Percentiles rank a stretch among this genome's conserved stretches.
Evolutionary conservation across 2,113 vertebrate genomes (phyloP).

Genomic region (Leucopsar rothschildi): DNA sequence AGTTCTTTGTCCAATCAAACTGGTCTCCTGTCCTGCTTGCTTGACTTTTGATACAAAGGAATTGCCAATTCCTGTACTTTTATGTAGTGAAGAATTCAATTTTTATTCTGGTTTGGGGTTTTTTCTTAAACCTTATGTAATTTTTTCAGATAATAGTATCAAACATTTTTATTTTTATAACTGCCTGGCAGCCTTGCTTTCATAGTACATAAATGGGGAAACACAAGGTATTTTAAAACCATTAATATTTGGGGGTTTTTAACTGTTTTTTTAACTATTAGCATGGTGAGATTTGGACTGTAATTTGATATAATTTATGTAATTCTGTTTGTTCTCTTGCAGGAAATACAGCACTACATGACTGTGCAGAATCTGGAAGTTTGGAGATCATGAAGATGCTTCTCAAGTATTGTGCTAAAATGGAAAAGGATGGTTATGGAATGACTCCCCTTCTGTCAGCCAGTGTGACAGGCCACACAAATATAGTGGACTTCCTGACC

Average conservation of each 20-base stretch:
- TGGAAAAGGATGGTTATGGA: slow-evolving; percentile 97
- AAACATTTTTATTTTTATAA: background rate
- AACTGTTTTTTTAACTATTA: background rate
- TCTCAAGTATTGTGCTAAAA: slow-evolving; percentile 91
- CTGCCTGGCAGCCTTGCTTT: background rate
- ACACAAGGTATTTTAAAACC: background rate
- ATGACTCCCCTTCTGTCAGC: slow-evolving; percentile 98
- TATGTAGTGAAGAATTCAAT: background rate
- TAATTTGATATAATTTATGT: background rate
- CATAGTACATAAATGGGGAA: background rate
- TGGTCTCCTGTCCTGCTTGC: background rate
- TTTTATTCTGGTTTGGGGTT: background rate
- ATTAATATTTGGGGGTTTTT: background rate
- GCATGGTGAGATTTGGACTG: background rate
- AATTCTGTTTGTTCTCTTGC: slow-evolving; percentile 11
- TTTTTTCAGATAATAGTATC: background rate
- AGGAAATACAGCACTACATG: slow-evolving; percentile 97
- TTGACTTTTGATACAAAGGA: background rate
- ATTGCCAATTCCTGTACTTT: background rate
- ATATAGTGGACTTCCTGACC: slow-evolving; percentile 95
- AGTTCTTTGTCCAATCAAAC: background rate
- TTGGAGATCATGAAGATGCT: slow-evolving; percentile 98
- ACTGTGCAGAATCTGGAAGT: slow-evolving; percentile 98
- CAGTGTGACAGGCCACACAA: slow-evolving; percentile 96
- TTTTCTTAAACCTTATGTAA: background rate